Evolutionary conservation across 1,140 invertebrate species (phyloP), one percentile per base, ranked within the genome.

Genomic region (Achroia grisella): DNA sequence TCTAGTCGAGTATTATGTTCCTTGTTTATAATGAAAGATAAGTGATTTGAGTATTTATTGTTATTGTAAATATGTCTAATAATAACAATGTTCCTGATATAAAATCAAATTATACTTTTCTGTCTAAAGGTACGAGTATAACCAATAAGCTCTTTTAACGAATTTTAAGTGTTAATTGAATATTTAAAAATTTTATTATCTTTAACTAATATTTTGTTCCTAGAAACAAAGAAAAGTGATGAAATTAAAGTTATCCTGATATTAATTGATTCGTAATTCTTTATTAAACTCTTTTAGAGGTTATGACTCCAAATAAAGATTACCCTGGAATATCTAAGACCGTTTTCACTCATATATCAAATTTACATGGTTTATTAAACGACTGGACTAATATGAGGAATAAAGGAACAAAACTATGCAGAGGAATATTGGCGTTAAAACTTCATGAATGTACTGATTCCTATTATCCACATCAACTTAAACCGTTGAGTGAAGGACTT

Each of bases 381-480:
- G 60, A 79, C 27, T 84, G 80, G 78, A 15, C 47, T 1, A 62
- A 50, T 41, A 31, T 74, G 4, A 62, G 48, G 39, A 58, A 67
- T 8, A 82, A 79, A 52, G 78, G 78, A 1, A 48, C 52, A n/a
- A 66, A 68, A 36, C 40, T 86, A 14, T 77, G 71, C 35, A 68
- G 56, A 47, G 52, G 61, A 1, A 59, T 86, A 39, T 57, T 56
- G 12, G 51, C 67, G 12, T 44, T 83, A 29, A 86, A 80, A 30
- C 52, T 86, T 13, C 53, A 84, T 50, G 75, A 83, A 47, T 71
- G 49, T 52, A 44, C 62, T 6, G 60, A 71, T 54, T 67, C 72
- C 30, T 78, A 80, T 33, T 86, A 69, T 52, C 83, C 83, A 12
- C 48, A 64, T 12, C 69, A 78, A 46, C 34, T 77, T 4, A 54